Percentiles rank a stretch among this genome's conserved stretches.
phyloP scores from a whole-genome alignment of 2,888 invertebrate genomes.

The Pandemis corylana region DNA sequence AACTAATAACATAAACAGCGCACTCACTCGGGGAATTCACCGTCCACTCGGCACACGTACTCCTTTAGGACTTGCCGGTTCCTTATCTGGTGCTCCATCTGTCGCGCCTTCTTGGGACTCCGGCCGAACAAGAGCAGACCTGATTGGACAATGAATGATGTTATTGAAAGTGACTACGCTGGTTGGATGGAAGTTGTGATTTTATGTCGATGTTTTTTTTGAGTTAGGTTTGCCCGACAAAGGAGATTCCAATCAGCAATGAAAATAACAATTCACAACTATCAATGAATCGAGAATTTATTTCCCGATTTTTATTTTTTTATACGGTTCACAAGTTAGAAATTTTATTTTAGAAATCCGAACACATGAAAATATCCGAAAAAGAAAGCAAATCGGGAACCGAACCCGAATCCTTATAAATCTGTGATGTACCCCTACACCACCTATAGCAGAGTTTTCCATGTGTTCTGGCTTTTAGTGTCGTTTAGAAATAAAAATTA shows the following conservation, averaged over 20 bases:
- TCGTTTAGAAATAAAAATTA: too few relatives aligned
- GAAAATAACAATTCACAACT: neutral
- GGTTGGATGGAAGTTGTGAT: constrained; percentile 14
- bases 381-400: too few relatives aligned
- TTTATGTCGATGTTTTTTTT: constrained; percentile 3
- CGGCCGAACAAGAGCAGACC: constrained; percentile 96
- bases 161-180: constrained; percentile 8
- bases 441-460: too few relatives aligned
- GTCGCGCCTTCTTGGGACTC: constrained; percentile 95
- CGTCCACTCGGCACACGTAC: constrained; percentile 97
- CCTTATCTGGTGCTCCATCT: constrained; percentile 98
- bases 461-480: too few relatives aligned
- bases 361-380: too few relatives aligned
- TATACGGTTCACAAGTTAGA: too few relatives aligned
- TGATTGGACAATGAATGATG: constrained; percentile 47
- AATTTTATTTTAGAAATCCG: too few relatives aligned
- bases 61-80: constrained; percentile 97
- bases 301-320: too few relatives aligned
- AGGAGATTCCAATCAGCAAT: neutral
- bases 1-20: constrained; percentile 34
- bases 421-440: too few relatives aligned
- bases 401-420: too few relatives aligned
- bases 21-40: constrained; percentile 95
- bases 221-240: neutral
- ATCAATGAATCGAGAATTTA: too few relatives aligned